Conservation (phyloP, 2,888 invertebrate genomes). For the Boloria selene region DNA sequence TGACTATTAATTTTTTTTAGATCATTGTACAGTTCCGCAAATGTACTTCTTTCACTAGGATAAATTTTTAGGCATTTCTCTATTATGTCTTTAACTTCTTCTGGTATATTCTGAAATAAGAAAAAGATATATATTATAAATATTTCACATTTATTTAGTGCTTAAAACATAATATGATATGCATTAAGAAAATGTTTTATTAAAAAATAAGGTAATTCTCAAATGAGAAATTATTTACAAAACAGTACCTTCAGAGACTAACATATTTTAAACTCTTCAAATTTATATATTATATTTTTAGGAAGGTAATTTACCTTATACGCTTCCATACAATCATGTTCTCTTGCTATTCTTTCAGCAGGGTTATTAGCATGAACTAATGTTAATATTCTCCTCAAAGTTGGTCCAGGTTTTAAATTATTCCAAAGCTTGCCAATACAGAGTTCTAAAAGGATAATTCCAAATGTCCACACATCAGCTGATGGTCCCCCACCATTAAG, state of each 20-base stretch:
- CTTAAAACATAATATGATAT: no score
- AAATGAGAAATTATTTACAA: no score
- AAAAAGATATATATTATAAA: not conserved
- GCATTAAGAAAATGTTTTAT: no score
- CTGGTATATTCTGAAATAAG: conserved; percentile 79
- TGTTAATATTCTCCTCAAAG: conserved; percentile 88
- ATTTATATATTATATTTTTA: not conserved
- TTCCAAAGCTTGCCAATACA: conserved; percentile 88
- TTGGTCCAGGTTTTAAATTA: conserved; percentile 88
- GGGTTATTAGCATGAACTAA: conserved; percentile 82
- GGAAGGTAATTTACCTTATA: conserved; percentile 81
- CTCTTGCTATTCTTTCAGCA: conserved; percentile 87
- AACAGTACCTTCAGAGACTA: no score
- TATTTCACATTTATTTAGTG: not conserved
- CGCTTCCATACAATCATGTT: conserved; percentile 86
- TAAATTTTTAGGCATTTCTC: conserved; percentile 88
- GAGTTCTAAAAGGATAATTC: conserved; percentile 93
- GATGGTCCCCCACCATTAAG: conserved; percentile 87
- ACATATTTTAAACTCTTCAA: no score
- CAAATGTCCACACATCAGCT: conserved; percentile 96
- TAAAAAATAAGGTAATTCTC: no score
- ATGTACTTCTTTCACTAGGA: conserved; percentile 80
- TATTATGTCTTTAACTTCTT: conserved; percentile 83
- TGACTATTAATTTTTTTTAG: conserved; percentile 60
- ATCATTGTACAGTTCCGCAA: conserved; percentile 81